Conservation (phyloP, 2,113 vertebrate genomes). For the Psammodynastes pulverulentus region DNA sequence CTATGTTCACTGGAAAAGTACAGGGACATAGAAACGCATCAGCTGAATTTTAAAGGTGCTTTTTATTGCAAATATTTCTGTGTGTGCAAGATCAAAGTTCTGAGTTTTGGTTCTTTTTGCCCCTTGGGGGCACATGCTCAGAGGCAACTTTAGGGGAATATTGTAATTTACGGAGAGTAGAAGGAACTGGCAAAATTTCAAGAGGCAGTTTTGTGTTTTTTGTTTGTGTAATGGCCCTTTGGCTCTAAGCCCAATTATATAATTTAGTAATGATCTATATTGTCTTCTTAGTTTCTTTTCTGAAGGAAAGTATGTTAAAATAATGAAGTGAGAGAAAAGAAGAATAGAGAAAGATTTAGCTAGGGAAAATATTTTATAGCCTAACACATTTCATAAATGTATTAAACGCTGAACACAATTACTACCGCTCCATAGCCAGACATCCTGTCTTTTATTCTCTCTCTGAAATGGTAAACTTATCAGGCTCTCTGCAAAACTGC, state of each 20-base stretch:
- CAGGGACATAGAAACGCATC: not conserved
- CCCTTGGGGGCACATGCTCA: not conserved
- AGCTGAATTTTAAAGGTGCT: not conserved
- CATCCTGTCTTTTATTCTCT: not conserved
- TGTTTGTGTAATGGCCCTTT: not conserved
- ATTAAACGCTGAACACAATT: not conserved
- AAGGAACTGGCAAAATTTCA: not conserved
- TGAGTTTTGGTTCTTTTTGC: not conserved
- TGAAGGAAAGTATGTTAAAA: not conserved
- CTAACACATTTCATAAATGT: not conserved
- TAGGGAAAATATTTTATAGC: not conserved
- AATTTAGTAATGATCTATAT: not conserved
- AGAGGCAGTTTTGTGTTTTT: not conserved
- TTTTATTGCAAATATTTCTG: not conserved
- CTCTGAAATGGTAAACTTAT: constrained; percentile 21
- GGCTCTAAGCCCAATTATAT: not conserved
- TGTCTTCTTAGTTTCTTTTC: constrained; percentile 19
- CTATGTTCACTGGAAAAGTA: not conserved
- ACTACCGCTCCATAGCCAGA: not conserved
- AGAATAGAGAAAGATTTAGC: not conserved
- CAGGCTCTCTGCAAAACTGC: constrained; percentile 5
- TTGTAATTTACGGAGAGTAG: not conserved
- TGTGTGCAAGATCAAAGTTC: not conserved
- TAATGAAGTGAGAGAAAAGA: not conserved
- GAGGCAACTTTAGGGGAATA: not conserved